Base-by-base conservation (phyloP, 1,140 invertebrate species). In the Pseudomyrmex sp. region DNA sequence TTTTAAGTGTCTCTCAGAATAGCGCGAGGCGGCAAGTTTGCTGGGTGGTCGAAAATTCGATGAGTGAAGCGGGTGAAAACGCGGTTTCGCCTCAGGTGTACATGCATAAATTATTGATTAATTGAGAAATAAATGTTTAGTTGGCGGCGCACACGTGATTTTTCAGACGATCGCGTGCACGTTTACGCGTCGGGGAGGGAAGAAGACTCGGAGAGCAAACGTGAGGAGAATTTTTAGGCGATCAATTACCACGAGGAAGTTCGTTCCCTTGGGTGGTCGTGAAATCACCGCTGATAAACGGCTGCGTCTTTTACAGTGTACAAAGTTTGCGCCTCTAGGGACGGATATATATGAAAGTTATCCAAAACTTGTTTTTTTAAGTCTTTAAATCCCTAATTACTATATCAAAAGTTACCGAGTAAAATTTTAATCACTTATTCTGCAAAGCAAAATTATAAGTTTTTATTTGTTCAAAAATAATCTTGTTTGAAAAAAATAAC, bases 191-290 rank as follows among this genome's bases (percentile, higher is more conserved):
- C 69, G 66, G 23, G 48, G 26, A 63, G n/a, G 5, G 58, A n/a
- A 50, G 68, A n/a, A 50, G 68, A 54, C 46, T 65, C 18, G 13
- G 26, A 7, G 56, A 83, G 83, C 62, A 26, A 13, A 13, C 26
- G 73, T 62, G 74, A 69, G 84, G 50, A 44, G 72, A 66, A 74
- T 83, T 79, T 86, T 79, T 84, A 83, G 74, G n/a, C 23, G 66
- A 80, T 44, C 76, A 65, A 76, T 86, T 83, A 83, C 84, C 66
- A 56, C 72, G 20, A 74, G 80, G 56, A 86, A 84, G 80, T 79
- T 77, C 52, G 72, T 62, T 48, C 52, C 62, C 74, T 83, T 85
- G 86, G 86, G 87, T 88, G 87, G 83, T 85, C 86, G 63, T 54
- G 86, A 62, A 75, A 61, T 56, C 35, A 65, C 48, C 12, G 46